Percentiles rank a stretch among this genome's conserved stretches.
phyloP scores from a whole-genome alignment of 53 echinoderm and acorn worm species.

The Holothuria scabra region DNA sequence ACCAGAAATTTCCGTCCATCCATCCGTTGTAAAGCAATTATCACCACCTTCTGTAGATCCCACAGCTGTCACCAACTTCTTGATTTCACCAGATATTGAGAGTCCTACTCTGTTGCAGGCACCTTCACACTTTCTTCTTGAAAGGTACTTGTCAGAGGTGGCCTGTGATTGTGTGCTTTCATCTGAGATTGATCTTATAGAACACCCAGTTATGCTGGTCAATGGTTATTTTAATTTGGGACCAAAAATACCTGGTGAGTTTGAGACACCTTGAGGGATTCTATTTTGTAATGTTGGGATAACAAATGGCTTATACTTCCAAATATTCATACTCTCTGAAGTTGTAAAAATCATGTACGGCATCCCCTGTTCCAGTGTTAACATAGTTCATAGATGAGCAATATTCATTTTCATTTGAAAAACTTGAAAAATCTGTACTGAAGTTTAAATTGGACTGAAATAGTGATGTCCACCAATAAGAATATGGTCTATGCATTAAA shows the following conservation, averaged over 20 bases:
- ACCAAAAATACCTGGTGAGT: conserved; percentile 75
- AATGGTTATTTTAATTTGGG: conserved; percentile 89
- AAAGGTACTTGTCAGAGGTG: conserved; percentile 77
- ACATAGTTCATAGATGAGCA: too few relatives aligned
- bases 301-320: too few relatives aligned
- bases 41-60: not conserved
- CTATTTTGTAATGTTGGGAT: too few relatives aligned
- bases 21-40: conserved; percentile 32
- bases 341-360: too few relatives aligned
- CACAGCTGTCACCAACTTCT: conserved; percentile 63
- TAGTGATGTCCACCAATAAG: too few relatives aligned
- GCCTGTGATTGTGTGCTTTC: conserved; percentile 77
- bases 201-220: conserved; percentile 77
- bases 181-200: conserved; percentile 62
- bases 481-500: too few relatives aligned
- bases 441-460: too few relatives aligned
- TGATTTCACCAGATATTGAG: conserved; percentile 89
- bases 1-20: conserved; percentile 35
- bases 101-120: conserved; percentile 73
- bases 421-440: too few relatives aligned
- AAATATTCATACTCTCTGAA: too few relatives aligned
- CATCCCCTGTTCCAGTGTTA: too few relatives aligned
- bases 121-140: conserved; percentile 88
- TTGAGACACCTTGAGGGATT: too few relatives aligned
- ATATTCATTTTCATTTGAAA: too few relatives aligned